Conservation (phyloP, 2,113 vertebrate species). For the Hydropotes inermis region DNA sequence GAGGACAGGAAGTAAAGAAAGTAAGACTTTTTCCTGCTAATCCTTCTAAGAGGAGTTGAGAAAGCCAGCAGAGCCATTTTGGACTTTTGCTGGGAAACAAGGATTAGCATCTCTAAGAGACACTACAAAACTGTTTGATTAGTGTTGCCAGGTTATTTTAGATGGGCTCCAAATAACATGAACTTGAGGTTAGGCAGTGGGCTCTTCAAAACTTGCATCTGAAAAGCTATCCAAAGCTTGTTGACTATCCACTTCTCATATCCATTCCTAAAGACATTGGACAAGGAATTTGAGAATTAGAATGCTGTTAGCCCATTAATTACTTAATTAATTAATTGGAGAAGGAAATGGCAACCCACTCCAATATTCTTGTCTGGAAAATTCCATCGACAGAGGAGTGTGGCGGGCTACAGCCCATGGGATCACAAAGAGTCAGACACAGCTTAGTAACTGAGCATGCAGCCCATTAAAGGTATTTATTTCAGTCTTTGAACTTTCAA, state of each 20-base stretch:
- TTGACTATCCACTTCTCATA: not conserved
- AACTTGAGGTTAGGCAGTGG: not conserved
- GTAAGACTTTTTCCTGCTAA: conserved; percentile 28
- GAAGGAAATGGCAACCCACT: not conserved
- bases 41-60: not conserved
- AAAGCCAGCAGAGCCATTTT: not conserved
- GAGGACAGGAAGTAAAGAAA: conserved; percentile 45
- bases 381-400: not conserved
- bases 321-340: not conserved
- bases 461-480: not conserved
- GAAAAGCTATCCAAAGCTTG: not conserved
- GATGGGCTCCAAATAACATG: not conserved
- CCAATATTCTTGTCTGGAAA: not conserved
- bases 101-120: not conserved
- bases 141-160: not conserved
- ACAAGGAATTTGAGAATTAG: not conserved
- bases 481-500: not conserved
- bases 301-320: not conserved
- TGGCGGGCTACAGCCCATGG: not conserved
- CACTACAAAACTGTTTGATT: not conserved
- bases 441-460: not conserved
- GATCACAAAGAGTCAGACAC: not conserved
- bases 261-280: not conserved
- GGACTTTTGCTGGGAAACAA: conserved; percentile 32
- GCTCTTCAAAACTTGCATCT: not conserved